These are phyloP conservation scores for Synodontis membranacea DNA, from an alignment of 2,113 vertebrate species.

Conservation along the genomic window DNA sequence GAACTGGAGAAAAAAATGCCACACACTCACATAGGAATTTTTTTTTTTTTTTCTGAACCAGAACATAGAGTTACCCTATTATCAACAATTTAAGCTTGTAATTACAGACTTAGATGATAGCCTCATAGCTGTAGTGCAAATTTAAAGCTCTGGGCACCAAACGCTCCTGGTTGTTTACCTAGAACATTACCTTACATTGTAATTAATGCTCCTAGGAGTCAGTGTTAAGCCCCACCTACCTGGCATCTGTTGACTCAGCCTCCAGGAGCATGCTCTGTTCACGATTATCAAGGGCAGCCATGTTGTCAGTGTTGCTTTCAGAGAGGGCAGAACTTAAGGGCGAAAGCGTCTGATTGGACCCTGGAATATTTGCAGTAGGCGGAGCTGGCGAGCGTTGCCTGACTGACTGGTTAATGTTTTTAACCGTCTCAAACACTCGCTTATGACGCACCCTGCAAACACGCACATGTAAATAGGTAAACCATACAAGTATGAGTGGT, in stretches of 20 bases:
- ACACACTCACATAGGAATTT: not conserved
- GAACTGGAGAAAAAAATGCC: slow-evolving; percentile 45
- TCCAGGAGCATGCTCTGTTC: slow-evolving; percentile 88
- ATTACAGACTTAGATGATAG: not conserved
- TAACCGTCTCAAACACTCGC: slow-evolving; percentile 92
- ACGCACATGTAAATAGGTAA: slow-evolving; percentile 22
- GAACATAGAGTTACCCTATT: not conserved
- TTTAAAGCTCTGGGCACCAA: not conserved
- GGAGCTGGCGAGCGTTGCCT: slow-evolving; percentile 86
- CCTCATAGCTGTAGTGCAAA: not conserved
- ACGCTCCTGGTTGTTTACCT: not conserved
- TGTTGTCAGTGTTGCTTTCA: slow-evolving; percentile 72
- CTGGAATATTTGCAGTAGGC: slow-evolving; percentile 89
- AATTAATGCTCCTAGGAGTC: not conserved
- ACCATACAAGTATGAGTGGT: no score
- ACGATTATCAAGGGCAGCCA: slow-evolving; percentile 84
- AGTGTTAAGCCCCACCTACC: slow-evolving; percentile 67
- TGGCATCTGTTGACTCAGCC: slow-evolving; percentile 72
- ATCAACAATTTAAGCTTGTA: not conserved
- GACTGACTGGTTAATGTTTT: slow-evolving; percentile 89
- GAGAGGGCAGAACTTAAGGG: slow-evolving; percentile 83
- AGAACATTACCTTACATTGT: not conserved
- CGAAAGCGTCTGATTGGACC: slow-evolving; percentile 91
- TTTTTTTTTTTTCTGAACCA: not conserved
- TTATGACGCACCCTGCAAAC: slow-evolving; percentile 80